Percentiles rank a stretch among this genome's conserved stretches.
phyloP scores from a whole-genome alignment of 2,113 vertebrate species.

The Mohoua ochrocephala region DNA sequence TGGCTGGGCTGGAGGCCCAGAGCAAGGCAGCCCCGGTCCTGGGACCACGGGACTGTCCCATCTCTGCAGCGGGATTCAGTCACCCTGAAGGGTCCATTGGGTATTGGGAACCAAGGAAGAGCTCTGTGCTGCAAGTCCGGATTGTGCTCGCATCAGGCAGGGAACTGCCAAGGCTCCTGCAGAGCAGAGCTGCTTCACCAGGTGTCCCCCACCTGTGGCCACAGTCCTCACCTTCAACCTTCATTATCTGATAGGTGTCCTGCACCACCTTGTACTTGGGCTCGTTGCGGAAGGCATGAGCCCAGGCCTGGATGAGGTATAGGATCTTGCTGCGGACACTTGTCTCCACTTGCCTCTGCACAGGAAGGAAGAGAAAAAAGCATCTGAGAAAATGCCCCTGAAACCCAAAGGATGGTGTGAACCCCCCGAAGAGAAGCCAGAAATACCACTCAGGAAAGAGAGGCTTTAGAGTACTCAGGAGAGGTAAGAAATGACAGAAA shows the following conservation, averaged over 20 bases:
- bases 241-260: constrained; percentile 99
- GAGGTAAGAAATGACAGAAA: background rate
- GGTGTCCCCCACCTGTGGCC: background rate
- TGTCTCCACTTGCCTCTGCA: constrained; percentile 87
- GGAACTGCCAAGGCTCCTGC: background rate
- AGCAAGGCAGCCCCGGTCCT: background rate
- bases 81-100: fast-evolving
- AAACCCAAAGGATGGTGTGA: background rate
- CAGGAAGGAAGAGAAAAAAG: background rate
- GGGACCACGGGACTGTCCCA: background rate
- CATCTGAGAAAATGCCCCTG: background rate
- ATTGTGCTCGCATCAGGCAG: background rate
- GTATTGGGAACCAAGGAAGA: background rate
- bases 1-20: background rate
- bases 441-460: background rate
- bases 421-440: background rate
- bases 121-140: background rate
- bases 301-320: constrained; percentile 96
- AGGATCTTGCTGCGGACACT: constrained; percentile 95
- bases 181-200: background rate
- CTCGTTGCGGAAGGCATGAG: constrained; percentile 96
- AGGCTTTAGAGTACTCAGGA: background rate
- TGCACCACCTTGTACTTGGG: constrained; percentile 99
- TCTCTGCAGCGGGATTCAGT: background rate
- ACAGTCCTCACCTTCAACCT: constrained; percentile 88